phyloP scores from a whole-genome alignment of 2,888 invertebrate species.

The Cerastis leucographa region DNA sequence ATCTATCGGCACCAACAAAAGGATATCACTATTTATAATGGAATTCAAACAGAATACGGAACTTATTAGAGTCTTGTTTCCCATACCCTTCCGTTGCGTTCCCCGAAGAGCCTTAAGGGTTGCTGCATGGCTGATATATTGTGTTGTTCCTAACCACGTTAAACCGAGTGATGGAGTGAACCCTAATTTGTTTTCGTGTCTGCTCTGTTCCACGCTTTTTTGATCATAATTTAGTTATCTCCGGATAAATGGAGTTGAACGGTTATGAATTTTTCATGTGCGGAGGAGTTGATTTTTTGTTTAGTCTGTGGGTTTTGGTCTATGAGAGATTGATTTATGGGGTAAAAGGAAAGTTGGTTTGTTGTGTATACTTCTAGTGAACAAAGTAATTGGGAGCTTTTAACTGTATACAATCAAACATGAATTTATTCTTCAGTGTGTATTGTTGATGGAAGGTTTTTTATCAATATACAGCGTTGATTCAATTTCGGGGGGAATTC shows the following conservation, averaged over 20 bases:
- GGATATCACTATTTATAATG: constrained; percentile 15
- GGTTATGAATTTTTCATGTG: constrained; percentile 59
- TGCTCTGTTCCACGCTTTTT: constrained; percentile 31
- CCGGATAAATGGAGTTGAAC: constrained; percentile 46
- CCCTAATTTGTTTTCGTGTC: constrained; percentile 58
- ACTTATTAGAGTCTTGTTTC: constrained; percentile 32
- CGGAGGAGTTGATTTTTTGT: constrained; percentile 35
- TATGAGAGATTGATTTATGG: constrained; percentile 29
- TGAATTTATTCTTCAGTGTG: neutral
- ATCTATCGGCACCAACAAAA: neutral
- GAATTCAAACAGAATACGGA: constrained; percentile 37
- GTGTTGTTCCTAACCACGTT: constrained; percentile 57
- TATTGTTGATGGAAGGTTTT: neutral
- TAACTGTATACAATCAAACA: neutral
- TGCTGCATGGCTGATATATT: constrained; percentile 62
- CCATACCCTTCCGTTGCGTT: constrained; percentile 1
- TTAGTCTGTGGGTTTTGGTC: constrained; percentile 4
- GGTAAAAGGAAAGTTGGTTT: neutral
- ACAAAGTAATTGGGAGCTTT: neutral
- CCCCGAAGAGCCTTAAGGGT: constrained; percentile 51
- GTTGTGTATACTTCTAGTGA: neutral
- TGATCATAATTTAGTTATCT: constrained; percentile 60
- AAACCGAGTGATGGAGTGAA: constrained; percentile 65
- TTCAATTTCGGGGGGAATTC: neutral
- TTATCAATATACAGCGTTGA: neutral